Percentiles rank a stretch among this genome's conserved stretches.
These are phyloP conservation scores for Rhingia rostrata DNA, from an alignment of 2,888 invertebrate genomes.

Conservation along the genomic window DNA sequence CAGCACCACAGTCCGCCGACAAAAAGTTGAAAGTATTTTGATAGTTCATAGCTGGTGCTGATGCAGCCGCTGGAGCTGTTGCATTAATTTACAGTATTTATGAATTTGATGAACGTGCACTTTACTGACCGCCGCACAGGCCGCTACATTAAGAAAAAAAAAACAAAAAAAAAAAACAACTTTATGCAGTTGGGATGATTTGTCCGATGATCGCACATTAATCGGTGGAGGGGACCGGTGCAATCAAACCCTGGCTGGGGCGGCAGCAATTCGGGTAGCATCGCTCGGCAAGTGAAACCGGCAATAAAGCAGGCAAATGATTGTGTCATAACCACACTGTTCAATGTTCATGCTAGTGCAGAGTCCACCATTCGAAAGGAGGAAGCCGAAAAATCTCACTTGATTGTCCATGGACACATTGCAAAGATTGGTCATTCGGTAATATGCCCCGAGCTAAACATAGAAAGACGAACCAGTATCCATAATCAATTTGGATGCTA, in stretches of 20 bases:
- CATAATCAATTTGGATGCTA: conserved; percentile 58
- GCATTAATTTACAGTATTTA: conserved; percentile 33
- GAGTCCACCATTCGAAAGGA: conserved; percentile 61
- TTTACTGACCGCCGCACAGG: conserved; percentile 41
- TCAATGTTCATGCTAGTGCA: conserved; percentile 15
- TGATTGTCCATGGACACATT: conserved; percentile 52
- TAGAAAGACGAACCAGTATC: conserved; percentile 61
- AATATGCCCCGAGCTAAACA: conserved; percentile 51
- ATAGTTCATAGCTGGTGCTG: conserved; percentile 24
- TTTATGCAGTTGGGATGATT: conserved; percentile 28
- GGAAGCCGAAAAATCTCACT: conserved; percentile 55
- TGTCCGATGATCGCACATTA: conserved; percentile 48
- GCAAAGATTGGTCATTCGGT: conserved; percentile 67
- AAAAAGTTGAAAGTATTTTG: conserved; percentile 38
- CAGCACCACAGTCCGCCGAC: conserved; percentile 1
- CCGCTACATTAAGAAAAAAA: conserved; percentile 12
- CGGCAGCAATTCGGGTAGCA: conserved; percentile 31
- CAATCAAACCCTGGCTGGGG: conserved; percentile 25
- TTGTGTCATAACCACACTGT: conserved; percentile 64
- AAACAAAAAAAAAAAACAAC: conserved; percentile 11
- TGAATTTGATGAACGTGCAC: conserved; percentile 44
- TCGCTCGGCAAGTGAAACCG: conserved; percentile 24
- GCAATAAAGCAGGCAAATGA: conserved; percentile 55
- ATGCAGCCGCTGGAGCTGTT: not conserved
- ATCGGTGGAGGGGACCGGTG: conserved; percentile 59